Base-by-base conservation (phyloP, 2,113 vertebrate species). In the Prunella himalayana region DNA sequence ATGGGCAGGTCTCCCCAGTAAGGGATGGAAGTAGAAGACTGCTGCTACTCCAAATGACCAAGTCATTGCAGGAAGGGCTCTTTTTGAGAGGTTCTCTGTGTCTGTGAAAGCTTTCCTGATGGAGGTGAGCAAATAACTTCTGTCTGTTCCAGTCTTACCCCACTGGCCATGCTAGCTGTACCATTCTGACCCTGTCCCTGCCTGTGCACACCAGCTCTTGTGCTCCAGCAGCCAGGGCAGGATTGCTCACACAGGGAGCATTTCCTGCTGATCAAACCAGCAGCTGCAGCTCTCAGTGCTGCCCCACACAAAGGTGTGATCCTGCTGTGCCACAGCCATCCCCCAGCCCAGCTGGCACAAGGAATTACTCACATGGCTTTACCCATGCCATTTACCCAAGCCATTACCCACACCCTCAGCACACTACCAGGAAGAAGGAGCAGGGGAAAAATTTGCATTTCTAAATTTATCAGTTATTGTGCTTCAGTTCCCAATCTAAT, bases 111-210 rank as follows among this genome's bases (percentile, higher is more conserved):
- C 20, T 19, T 70, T 47, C 11, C 39, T 69, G 35, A 5, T 47
- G n/a, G 10, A 69, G 16, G 25, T 17, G 39, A 59, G 16, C 11
- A 70, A 70, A 27, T 11, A 15, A 69, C 30, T 69, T 60, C 39
- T 54, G 13, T 7, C 37, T 53, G 28, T 25, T 18, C 13, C 25
- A 61, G 0, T 18, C 37, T 21, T 53, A 83, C 41, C 25, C 57
- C 33, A 12, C 1, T 5, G 35, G 35, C 50, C 35, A 30, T 1
- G 10, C 12, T 0, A 65, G 19, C n/a, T 56, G 3, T 0, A 13
- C 33, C 33, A 13, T 13, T 20, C n/a, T 57, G 76, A 50, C 6
- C 4, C 31, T 10, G 41, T 17, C 8, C 28, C 37, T 50, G 2
- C 2, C 45, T 7, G 5, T 7, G 19, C 31, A 50, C 33, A 14